Evolutionary conservation across 2,113 vertebrate species (phyloP).

Genomic region (Taurulus bubalis): DNA sequence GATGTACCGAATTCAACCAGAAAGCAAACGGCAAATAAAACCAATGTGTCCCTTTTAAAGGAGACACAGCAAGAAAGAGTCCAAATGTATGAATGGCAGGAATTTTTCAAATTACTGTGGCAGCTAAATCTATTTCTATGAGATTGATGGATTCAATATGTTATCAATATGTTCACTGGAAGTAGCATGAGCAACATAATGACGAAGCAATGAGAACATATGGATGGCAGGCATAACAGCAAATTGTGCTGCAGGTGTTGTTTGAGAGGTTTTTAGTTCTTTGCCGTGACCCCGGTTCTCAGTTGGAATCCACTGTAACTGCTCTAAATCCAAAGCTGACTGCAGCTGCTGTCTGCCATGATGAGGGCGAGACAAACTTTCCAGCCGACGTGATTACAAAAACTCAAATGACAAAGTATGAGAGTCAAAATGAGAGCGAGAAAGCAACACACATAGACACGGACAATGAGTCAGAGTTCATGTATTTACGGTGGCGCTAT

Average conservation of each 20-base stretch:
- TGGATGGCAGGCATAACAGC: background rate
- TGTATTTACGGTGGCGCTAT: conserved; percentile 12
- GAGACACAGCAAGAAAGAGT: background rate
- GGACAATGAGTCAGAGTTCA: conserved; percentile 2
- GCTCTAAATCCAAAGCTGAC: background rate
- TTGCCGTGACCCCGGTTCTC: background rate
- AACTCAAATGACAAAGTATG: background rate
- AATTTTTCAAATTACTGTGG: background rate
- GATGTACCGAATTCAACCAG: background rate
- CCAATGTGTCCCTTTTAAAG: background rate
- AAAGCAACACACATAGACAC: background rate
- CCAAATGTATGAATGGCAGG: background rate
- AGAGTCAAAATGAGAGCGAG: background rate
- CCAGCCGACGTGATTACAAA: background rate
- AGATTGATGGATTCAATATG: background rate
- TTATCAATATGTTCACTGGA: background rate
- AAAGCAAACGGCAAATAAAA: background rate
- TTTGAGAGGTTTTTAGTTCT: background rate
- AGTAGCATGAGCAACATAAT: background rate
- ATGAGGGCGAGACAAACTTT: background rate
- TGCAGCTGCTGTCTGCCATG: background rate
- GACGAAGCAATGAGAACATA: background rate
- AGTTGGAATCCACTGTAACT: background rate
- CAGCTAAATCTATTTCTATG: background rate
- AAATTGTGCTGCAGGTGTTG: background rate